Evolutionary conservation across 2,113 vertebrate species (phyloP).

Genomic region (Electrona antarctica): DNA sequence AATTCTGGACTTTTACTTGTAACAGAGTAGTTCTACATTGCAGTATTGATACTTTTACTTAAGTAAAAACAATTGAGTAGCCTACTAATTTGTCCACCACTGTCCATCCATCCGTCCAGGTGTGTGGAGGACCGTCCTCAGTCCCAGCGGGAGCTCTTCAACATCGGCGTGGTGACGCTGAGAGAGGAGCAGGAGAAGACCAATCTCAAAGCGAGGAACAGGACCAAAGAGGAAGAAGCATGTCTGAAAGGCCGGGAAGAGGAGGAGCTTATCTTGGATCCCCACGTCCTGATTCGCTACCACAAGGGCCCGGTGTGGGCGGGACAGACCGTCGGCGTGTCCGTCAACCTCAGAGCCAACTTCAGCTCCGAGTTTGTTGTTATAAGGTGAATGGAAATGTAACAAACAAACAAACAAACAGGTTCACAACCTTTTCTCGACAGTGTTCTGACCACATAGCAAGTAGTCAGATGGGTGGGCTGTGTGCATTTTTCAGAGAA

Average conservation of each 20-base stretch:
- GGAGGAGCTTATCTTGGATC: slow-evolving; percentile 68
- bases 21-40: too few species aligned
- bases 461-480: neutral
- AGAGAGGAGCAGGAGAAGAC: slow-evolving; percentile 20
- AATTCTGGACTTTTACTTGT: too few species aligned
- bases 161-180: slow-evolving; percentile 62
- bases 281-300: slow-evolving; percentile 67
- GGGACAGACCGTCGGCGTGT: slow-evolving; percentile 66
- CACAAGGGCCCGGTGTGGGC: slow-evolving; percentile 63
- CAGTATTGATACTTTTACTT: too few species aligned
- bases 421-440: neutral
- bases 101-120: slow-evolving; percentile 17
- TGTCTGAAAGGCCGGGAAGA: slow-evolving; percentile 50
- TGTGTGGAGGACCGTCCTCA: slow-evolving; percentile 58
- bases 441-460: neutral
- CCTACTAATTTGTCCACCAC: neutral
- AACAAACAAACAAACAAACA: neutral
- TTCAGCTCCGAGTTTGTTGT: slow-evolving; percentile 64
- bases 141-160: slow-evolving; percentile 64
- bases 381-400: slow-evolving; percentile 64
- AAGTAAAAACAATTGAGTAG: too few species aligned
- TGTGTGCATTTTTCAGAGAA: too few species aligned
- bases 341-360: slow-evolving; percentile 70
- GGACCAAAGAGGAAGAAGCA: slow-evolving; percentile 30
- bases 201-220: neutral